Conservation (phyloP, 2,888 invertebrate genomes). For the Copidosoma aretas region DNA sequence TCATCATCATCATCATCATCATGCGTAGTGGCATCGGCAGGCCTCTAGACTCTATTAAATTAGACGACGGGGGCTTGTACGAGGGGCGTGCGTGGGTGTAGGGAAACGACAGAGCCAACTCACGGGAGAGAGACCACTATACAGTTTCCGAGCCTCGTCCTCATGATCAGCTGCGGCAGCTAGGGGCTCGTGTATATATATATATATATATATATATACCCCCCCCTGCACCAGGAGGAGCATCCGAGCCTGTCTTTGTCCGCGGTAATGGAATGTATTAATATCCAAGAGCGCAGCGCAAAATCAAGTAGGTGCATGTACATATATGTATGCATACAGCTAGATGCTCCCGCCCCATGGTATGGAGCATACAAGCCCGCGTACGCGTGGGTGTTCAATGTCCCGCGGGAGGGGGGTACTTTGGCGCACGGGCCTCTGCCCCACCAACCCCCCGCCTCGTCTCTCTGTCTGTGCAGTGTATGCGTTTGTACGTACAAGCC, state of each 20-base stretch:
- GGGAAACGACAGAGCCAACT: no score
- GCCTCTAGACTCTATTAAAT: constrained; percentile 54
- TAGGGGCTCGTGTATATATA: background rate
- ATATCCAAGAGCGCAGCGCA: constrained; percentile 53
- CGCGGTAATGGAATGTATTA: constrained; percentile 62
- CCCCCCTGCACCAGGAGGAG: constrained; percentile 55
- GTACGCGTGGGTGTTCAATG: background rate
- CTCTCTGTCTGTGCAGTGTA: no score
- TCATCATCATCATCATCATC: no score
- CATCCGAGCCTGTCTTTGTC: constrained; percentile 61
- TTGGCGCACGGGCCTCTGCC: no score
- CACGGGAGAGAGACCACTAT: no score
- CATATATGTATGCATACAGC: no score
- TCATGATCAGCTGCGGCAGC: constrained; percentile 53
- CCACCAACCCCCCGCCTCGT: no score
- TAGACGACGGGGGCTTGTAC: constrained; percentile 48
- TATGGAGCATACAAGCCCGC: background rate
- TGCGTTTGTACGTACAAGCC: no score
- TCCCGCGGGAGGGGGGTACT: background rate
- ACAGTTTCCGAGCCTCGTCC: constrained; percentile 38
- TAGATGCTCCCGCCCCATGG: no score
- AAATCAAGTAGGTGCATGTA: constrained; percentile 30
- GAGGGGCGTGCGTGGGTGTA: no score
- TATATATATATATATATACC: no score
- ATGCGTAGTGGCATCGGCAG: background rate